A percentile compares a stretch with the other conserved stretches of the same genome.
Evolutionary conservation across 2,113 vertebrate genomes (phyloP).

Genomic region (Rattus norvegicus): GRCr8 NC_086019.1:221002001-221002500

Average conservation of each 20-base stretch:
- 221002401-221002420: conserved; percentile 13
- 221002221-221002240: background rate
- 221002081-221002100: background rate
- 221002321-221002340: background rate
- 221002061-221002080: background rate
- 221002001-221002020: too few species aligned
- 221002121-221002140: background rate
- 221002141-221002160: background rate
- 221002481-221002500: too few species aligned
- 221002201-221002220: background rate
- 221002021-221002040: background rate
- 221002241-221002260: background rate
- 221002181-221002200: conserved; percentile 4
- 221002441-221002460: background rate
- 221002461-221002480: conserved; percentile 11
- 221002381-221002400: conserved; percentile 26
- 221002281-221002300: background rate
- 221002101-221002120: background rate
- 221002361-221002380: conserved; percentile 16
- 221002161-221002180: background rate
- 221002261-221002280: background rate
- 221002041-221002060: background rate
- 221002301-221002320: background rate
- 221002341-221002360: conserved; percentile 20
- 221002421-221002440: background rate